phyloP scores from a whole-genome alignment of 2,888 invertebrate species.

The Oxyteleia sp. region DNA sequence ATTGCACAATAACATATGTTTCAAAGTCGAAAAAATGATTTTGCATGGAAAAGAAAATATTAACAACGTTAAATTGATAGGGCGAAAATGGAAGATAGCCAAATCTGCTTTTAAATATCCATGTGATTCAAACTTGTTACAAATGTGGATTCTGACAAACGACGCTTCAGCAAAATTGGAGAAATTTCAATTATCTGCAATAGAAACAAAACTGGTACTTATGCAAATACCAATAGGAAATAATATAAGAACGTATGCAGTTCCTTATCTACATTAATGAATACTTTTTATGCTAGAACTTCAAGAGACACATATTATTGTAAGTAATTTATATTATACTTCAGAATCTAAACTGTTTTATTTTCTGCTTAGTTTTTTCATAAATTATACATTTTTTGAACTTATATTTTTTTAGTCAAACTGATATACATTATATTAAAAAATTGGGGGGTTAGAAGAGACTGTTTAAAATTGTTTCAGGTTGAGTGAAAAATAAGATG shows the following conservation, averaged over 20 bases:
- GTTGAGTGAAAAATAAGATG: no score
- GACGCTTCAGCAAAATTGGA: not conserved
- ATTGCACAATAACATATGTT: not conserved
- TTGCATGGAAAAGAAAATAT: not conserved
- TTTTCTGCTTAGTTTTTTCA: no score
- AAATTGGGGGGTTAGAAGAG: no score
- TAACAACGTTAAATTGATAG: not conserved
- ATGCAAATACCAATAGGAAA: not conserved
- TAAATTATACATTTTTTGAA: no score
- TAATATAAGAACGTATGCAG: not conserved
- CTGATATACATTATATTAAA: no score
- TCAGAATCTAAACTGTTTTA: no score
- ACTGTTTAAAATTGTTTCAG: no score
- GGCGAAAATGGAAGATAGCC: not conserved
- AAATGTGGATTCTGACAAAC: constrained; percentile 10
- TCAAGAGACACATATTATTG: no score
- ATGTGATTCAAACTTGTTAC: constrained; percentile 10
- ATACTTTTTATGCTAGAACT: no score
- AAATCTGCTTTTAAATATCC: not conserved
- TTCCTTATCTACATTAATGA: constrained; percentile 5
- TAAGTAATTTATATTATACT: no score
- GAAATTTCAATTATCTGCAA: not conserved
- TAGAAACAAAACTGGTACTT: not conserved
- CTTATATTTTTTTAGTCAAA: no score
- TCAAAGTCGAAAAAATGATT: constrained; percentile 1